Evolutionary conservation across 2,113 vertebrate genomes (phyloP).

Genomic region (Spea bombifrons): DNA sequence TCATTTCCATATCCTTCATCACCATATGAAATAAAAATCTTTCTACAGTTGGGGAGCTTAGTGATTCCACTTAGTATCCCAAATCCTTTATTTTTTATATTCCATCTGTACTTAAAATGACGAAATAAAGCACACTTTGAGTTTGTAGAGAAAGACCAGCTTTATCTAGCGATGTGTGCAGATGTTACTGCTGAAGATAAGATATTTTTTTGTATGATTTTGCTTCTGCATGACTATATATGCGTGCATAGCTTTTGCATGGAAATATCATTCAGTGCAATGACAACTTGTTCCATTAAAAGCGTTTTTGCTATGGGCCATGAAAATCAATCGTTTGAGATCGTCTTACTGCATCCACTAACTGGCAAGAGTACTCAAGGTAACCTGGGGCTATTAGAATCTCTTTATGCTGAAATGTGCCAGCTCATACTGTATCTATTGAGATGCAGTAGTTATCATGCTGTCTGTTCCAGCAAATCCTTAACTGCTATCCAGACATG

Average conservation of each 20-base stretch:
- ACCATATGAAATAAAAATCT: no score
- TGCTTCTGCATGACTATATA: constrained; percentile 33
- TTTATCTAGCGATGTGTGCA: not conserved
- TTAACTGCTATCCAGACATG: constrained; percentile 17
- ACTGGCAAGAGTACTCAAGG: constrained; percentile 50
- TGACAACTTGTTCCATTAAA: constrained; percentile 50
- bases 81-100: not conserved
- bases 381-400: constrained; percentile 46
- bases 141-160: constrained; percentile 22
- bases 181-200: constrained; percentile 38
- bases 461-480: constrained; percentile 44
- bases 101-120: not conserved
- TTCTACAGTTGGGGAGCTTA: no score
- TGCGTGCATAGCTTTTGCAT: constrained; percentile 42
- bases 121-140: not conserved
- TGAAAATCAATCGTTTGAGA: constrained; percentile 58
- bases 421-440: constrained; percentile 45
- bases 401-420: constrained; percentile 47
- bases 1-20: no score
- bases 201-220: constrained; percentile 34
- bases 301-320: constrained; percentile 54
- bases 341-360: constrained; percentile 49
- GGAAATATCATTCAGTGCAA: constrained; percentile 46
- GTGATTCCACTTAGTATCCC: not conserved
- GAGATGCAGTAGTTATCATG: constrained; percentile 42